Evolutionary conservation across 2,888 invertebrate genomes (phyloP), one percentile per base, ranked within the genome.

Genomic region (Biston stratarius): DNA sequence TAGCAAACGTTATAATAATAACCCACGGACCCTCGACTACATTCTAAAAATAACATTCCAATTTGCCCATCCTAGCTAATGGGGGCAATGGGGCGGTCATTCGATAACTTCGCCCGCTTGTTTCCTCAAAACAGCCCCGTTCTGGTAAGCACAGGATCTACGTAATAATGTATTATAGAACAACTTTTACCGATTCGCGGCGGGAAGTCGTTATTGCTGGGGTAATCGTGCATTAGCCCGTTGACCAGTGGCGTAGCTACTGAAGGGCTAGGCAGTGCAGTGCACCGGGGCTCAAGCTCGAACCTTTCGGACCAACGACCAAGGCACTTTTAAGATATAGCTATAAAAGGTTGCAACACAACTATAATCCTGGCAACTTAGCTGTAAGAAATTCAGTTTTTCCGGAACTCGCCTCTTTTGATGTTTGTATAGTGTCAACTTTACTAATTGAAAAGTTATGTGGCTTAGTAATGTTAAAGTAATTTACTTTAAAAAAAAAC

Each of bases 101-200:
- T 44, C 15, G 53, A 42, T 61, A 66, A 66, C 61, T 66, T 61
- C 34, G 15, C 55, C 45, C 40, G 45, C 48, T 56, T 42, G 61
- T 62, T 64, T 49, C 45, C 55, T 11, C 51, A 52, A 63, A 63
- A 49, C 56, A 57, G 34, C 11, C 44, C 24, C 49, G 8, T 56
- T 62, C 51, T 8, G 40, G 49, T 24, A 8, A 53, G 12, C 42
- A 33, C 42, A 12, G 42, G 33, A 55, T 55, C 55, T 15, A 40
- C 9, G 12, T 55, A 44, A 44, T 55, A 42, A 55, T 55, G 55
- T 55, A 55, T 55, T 59, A 33, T 49, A 59, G 49, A 44, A 11
- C 45, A 57, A 57, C 33, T 59, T 55, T 59, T n/a, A 34, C 48
- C 38, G 38, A 34, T 59, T 59, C 34, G 48, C 47, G 34, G 58